Base-by-base conservation (phyloP, 2,797 vertebrate species). In the Toxotes lorentzi region DNA sequence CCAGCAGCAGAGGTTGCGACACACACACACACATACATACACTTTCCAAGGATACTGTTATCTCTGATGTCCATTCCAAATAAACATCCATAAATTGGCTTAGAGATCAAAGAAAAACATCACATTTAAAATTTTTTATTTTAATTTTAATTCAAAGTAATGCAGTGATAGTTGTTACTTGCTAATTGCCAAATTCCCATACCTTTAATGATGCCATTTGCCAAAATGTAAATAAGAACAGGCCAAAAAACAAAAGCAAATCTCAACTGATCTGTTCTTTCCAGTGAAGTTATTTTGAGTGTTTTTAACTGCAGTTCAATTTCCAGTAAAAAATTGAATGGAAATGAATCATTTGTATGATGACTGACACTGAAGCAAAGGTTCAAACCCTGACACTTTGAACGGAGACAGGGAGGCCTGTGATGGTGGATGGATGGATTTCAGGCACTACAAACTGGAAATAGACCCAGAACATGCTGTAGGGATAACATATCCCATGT, bases 381-480 rank as follows among this genome's bases (percentile, higher is more conserved):
- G 23, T 48, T 32, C 1, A 30, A 11, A 35, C n/a, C 35, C 40
- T 47, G 24, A 41, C 0, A 0, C 11, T 23, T 74, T 73, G 54
- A 76, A 65, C 45, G 34, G 10, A 66, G 68, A 64, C 43, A 2
- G 38, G 23, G 45, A 57, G n/a, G 51, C 7, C 11, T 13, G 16
- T 70, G 43, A 24, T 69, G 35, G 41, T 68, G n/a, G n/a, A n/a
- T n/a, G n/a, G n/a, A n/a, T n/a, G n/a, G n/a, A 73, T 73, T 76
- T 76, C 41, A 57, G 34, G 59, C 54, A 24, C 23, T 71, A 8
- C 47, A 78, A 74, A 70, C 78, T 78, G 24, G 63, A 75, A 72
- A 47, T 72, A 79, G 62, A 78, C 23, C 30, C 35, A 65, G 72
- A 76, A 70, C 41, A n/a, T 38, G 56, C 57, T 54, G 40, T 4